A percentile compares a stretch with the other conserved stretches of the same genome.
Evolutionary conservation across 2,113 vertebrate genomes (phyloP).

Genomic region (Excalfactoria chinensis): DNA sequence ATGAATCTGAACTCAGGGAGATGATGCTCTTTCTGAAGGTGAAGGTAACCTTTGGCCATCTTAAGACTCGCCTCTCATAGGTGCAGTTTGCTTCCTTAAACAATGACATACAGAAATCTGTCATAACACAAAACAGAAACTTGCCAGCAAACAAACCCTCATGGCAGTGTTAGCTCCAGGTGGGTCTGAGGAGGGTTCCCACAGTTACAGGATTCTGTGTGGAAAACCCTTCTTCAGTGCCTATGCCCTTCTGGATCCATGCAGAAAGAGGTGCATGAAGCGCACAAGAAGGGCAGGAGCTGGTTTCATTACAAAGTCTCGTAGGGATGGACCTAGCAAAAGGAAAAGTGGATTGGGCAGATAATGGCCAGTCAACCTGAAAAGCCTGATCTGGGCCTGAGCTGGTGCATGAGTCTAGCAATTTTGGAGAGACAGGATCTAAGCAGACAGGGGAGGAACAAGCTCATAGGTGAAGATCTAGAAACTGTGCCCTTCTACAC

Average conservation of each 20-base stretch:
- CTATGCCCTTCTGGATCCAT: neutral
- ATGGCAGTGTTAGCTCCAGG: neutral
- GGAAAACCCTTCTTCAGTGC: neutral
- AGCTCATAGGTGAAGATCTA: neutral
- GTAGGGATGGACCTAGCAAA: neutral
- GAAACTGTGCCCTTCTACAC: neutral
- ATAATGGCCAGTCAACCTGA: neutral
- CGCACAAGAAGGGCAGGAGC: neutral
- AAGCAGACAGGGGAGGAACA: accelerated
- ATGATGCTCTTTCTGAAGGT: neutral
- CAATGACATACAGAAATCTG: neutral
- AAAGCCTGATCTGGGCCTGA: neutral
- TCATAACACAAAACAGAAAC: too few relatives aligned
- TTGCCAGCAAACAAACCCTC: neutral
- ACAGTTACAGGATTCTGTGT: neutral
- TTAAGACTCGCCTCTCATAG: neutral
- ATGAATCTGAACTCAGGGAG: neutral
- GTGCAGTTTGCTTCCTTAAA: neutral
- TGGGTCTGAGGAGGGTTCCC: neutral
- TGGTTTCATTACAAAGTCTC: neutral
- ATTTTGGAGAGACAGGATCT: neutral
- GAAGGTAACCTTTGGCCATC: neutral
- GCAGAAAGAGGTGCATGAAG: accelerated
- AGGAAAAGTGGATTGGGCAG: neutral
- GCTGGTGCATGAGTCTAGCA: neutral